Evolutionary conservation across 2,888 invertebrate species (phyloP).

Genomic region (Dryadula phaetusa): DNA sequence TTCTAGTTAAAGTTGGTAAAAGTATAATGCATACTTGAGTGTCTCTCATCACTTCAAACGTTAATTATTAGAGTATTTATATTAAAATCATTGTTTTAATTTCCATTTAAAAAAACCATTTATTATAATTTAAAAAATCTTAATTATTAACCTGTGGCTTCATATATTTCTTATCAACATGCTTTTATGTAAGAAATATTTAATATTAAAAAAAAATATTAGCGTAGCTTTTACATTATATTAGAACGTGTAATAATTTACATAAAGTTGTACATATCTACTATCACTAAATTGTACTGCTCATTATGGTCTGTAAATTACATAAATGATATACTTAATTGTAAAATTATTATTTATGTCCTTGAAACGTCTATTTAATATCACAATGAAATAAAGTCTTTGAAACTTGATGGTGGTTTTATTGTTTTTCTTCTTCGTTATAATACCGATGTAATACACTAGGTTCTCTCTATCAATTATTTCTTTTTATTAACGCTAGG

Average conservation of each 20-base stretch:
- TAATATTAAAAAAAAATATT: slow-evolving; percentile 28
- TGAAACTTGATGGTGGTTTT: slow-evolving; percentile 45
- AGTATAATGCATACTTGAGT: no score
- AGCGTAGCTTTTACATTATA: slow-evolving; percentile 70
- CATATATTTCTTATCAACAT: neutral
- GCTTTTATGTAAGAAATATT: slow-evolving; percentile 3
- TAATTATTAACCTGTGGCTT: neutral
- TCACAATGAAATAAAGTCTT: slow-evolving; percentile 76
- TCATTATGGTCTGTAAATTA: slow-evolving; percentile 76
- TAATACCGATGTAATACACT: no score
- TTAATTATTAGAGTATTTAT: no score
- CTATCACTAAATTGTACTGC: slow-evolving; percentile 64
- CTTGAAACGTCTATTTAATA: slow-evolving; percentile 79
- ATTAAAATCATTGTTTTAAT: no score
- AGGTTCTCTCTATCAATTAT: no score
- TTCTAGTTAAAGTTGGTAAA: no score
- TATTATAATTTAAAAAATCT: no score
- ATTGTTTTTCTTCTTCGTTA: neutral
- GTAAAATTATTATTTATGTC: slow-evolving; percentile 79
- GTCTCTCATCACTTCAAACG: no score
- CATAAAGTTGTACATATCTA: slow-evolving; percentile 76
- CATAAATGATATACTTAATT: slow-evolving; percentile 59
- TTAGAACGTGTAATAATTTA: slow-evolving; percentile 49
- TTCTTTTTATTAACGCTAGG: no score
- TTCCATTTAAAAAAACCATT: no score